A percentile compares a stretch with the other conserved stretches of the same genome.
Conservation (phyloP, 2,888 invertebrate genomes). For the Chaitophorus viminalis region DNA sequence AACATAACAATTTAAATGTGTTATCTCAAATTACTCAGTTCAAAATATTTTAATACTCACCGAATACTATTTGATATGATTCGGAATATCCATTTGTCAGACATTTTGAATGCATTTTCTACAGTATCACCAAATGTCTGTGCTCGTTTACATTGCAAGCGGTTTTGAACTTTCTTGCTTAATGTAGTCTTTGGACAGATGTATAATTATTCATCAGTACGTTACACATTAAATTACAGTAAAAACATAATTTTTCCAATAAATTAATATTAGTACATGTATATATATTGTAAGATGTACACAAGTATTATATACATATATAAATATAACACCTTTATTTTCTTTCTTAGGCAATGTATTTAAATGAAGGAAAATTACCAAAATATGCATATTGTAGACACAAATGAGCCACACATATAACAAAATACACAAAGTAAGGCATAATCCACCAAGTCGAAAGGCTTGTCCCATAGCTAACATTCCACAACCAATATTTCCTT, state of each 20-base stretch:
- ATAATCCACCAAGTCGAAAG: constrained; percentile 84
- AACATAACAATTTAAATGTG: neutral
- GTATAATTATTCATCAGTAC: neutral
- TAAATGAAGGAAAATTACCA: constrained; percentile 71
- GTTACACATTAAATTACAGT: neutral
- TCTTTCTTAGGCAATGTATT: too few relatives aligned
- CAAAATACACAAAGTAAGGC: constrained; percentile 30
- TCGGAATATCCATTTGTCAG: constrained; percentile 50
- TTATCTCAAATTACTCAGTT: neutral
- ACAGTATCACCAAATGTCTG: constrained; percentile 50
- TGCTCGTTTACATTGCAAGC: constrained; percentile 28
- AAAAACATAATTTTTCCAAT: neutral
- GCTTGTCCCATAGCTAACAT: constrained; percentile 96
- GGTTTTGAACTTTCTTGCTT: constrained; percentile 47
- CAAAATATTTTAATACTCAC: constrained; percentile 8
- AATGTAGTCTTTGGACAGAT: constrained; percentile 20
- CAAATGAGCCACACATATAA: constrained; percentile 75
- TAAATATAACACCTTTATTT: too few relatives aligned
- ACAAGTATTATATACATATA: neutral
- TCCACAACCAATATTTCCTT: constrained; percentile 97
- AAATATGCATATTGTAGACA: constrained; percentile 90
- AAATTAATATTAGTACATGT: too few relatives aligned
- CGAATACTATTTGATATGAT: neutral
- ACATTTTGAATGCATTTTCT: constrained; percentile 55
- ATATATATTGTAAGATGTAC: too few relatives aligned